Evolutionary conservation across 2,888 invertebrate species (phyloP), one percentile per base, ranked within the genome.

Genomic region (Leptura quadrifasciata): DNA sequence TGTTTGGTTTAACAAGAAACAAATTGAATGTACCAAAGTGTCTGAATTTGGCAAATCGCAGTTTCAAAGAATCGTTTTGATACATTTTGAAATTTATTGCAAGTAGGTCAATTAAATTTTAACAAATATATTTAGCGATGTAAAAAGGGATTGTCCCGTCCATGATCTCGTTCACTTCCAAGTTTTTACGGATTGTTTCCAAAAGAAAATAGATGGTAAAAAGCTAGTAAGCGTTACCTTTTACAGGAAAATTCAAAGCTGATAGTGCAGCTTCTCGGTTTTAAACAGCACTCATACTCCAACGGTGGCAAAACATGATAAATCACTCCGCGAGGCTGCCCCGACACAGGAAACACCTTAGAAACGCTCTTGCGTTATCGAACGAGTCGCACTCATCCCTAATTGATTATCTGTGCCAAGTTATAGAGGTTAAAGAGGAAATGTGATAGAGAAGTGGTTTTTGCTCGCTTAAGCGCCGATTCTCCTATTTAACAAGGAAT

Each of bases 371-470:
- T 57, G 61, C 71, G 52, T 71, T 71, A 71, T 71, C 61, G 71
- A 71, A 47, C 52, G 57, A 47, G 52, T 27, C 61, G 52, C 61
- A 60, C 61, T 71, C 61, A 27, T 71, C 61, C 24, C 61, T 71
- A 71, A 71, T 71, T 71, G 71, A 71, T 71, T 71, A 61, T 71
- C 71, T 52, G 31, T 69, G 35, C 57, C 70, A 61, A 47, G 24
- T 60, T 35, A 61, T 39, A 58, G 35, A 39, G 58, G 39, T 21
- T 21, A 58, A 39, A 47, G 21, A 9, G 58, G 69, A 39, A 58
- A 35, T 35, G 39, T 35, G 57, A 58, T 54, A 60, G 55, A 35
- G 68, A 15, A 55, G 27, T 68, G 54, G 68, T 68, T 68, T 68
- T 55, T 68, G 18, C 17, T 27, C 20, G 39, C 15, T 27, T 24